Conservation (phyloP, 2,113 vertebrate genomes). For the Aptenodytes patagonicus region DNA sequence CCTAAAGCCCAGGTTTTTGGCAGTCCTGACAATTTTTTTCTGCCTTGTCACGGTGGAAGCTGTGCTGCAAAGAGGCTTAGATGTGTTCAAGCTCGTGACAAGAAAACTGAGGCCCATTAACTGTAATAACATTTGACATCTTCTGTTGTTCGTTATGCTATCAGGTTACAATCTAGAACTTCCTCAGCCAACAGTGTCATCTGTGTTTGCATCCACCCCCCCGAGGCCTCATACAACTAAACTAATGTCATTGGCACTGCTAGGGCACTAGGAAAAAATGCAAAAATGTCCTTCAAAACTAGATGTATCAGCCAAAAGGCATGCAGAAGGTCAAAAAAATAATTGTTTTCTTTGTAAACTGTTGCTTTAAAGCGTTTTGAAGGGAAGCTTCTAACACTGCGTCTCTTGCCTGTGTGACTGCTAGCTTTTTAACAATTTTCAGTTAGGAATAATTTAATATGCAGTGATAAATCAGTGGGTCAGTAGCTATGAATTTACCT, state of each 20-base stretch:
- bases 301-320: background rate
- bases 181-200: background rate
- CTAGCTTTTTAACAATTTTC: background rate
- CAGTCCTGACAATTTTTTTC: background rate
- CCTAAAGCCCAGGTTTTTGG: background rate
- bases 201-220: background rate
- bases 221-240: background rate
- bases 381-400: background rate
- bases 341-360: background rate
- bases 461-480: background rate
- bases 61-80: background rate
- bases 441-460: background rate
- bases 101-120: slow-evolving; percentile 49
- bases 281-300: background rate
- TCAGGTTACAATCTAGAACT: background rate
- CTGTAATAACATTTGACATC: slow-evolving; percentile 34
- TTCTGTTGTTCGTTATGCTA: slow-evolving; percentile 20
- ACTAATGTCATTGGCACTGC: background rate
- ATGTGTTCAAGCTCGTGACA: slow-evolving; percentile 33
- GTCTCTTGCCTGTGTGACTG: background rate
- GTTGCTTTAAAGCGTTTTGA: background rate
- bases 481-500: background rate
- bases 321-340: background rate
- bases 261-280: background rate
- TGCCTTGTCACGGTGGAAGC: background rate